Evolutionary conservation across 2,888 invertebrate genomes (phyloP).

Genomic region (Leucophora obtusa): DNA sequence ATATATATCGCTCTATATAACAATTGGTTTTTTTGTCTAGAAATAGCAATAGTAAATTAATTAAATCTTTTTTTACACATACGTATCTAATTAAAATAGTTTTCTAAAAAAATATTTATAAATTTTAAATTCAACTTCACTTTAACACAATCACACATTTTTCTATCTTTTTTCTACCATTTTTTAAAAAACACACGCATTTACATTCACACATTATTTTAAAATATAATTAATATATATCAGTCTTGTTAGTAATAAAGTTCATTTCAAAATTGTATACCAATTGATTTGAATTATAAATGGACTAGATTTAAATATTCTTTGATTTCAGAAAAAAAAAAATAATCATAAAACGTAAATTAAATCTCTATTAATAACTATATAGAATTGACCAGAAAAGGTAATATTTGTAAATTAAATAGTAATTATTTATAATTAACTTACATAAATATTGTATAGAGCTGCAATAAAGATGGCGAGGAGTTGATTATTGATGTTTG

Average conservation of each 20-base stretch:
- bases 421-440: conserved; percentile 6
- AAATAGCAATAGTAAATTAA: too few relatives aligned
- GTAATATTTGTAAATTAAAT: neutral
- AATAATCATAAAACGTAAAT: neutral
- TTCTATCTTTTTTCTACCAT: neutral
- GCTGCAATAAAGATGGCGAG: conserved; percentile 2
- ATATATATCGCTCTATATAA: too few relatives aligned
- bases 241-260: neutral
- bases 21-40: too few relatives aligned
- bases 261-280: neutral
- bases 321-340: neutral
- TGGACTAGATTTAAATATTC: conserved; percentile 43
- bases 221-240: conserved; percentile 4
- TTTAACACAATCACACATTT: neutral
- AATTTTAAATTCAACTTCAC: neutral
- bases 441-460: conserved; percentile 18
- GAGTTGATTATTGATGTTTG: neutral
- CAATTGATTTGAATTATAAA: neutral
- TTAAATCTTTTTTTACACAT: neutral
- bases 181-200: neutral
- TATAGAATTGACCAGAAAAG: neutral
- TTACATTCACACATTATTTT: neutral
- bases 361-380: neutral
- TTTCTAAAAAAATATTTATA: neutral
- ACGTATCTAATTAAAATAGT: neutral